These are phyloP conservation scores for Eustalomyia histrio DNA, from an alignment of 2,888 invertebrate species.

Conservation along the genomic window DNA sequence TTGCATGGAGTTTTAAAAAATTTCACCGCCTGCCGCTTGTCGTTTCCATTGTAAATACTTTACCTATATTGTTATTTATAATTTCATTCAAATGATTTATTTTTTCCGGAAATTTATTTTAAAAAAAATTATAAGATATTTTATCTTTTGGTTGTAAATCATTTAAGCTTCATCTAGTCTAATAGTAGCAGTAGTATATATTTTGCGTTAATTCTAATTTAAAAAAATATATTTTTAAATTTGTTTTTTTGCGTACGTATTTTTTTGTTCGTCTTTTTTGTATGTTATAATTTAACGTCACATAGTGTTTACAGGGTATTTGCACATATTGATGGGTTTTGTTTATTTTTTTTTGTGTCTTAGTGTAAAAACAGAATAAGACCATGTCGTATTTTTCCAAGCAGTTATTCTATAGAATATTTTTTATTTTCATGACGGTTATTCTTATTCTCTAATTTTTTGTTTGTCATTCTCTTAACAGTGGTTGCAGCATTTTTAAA, in stretches of 20 bases:
- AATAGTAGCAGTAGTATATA: not conserved
- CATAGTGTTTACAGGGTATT: not conserved
- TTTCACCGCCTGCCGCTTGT: not conserved
- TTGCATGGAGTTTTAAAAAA: no score
- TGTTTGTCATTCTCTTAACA: no score
- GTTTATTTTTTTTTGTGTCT: not conserved
- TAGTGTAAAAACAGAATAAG: no score
- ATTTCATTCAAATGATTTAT: conserved; percentile 13
- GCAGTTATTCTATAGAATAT: no score
- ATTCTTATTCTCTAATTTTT: no score
- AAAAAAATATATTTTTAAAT: not conserved
- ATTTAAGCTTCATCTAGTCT: not conserved
- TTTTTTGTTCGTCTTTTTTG: not conserved
- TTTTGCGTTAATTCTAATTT: not conserved
- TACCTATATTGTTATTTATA: not conserved
- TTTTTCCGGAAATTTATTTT: conserved; percentile 17
- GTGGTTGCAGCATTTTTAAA: no score
- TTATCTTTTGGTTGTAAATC: not conserved
- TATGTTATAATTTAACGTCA: not conserved
- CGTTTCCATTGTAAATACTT: conserved; percentile 1
- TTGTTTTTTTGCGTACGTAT: not conserved
- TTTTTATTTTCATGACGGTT: no score
- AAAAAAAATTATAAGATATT: not conserved
- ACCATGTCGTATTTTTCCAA: no score
- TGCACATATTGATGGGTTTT: not conserved